A percentile compares a stretch with the other conserved stretches of the same genome.
Conservation (phyloP, 1,140 invertebrate genomes). For the Diabrotica virgifera region DNA sequence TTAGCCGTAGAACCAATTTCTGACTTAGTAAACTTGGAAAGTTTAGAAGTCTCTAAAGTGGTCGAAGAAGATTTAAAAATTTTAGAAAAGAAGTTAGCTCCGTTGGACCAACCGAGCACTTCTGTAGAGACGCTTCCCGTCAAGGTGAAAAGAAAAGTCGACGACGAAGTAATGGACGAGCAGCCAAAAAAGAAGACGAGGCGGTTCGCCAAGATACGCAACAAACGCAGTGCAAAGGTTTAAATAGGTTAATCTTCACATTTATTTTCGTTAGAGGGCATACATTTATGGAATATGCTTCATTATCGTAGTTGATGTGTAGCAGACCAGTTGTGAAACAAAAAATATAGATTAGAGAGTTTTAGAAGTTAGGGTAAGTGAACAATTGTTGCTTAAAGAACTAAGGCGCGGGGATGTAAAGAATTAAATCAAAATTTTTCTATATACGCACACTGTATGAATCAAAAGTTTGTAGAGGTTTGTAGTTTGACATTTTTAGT, state of each 20-base stretch:
- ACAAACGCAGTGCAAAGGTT: constrained; percentile 17
- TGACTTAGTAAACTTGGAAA: constrained; percentile 3
- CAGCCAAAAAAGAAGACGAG: constrained; percentile 14
- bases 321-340: constrained; percentile 20
- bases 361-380: constrained; percentile 10
- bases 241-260: constrained; percentile 8
- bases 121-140: constrained; percentile 5
- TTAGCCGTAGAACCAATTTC: not conserved
- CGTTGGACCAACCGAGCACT: constrained; percentile 8
- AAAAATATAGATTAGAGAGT: constrained; percentile 8
- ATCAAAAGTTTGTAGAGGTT: not conserved
- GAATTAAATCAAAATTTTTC: constrained; percentile 7
- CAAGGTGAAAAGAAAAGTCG: constrained; percentile 13
- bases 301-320: constrained; percentile 22
- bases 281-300: constrained; percentile 18
- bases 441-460: not conserved
- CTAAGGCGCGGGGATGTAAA: not conserved
- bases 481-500: too few species aligned
- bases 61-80: not conserved
- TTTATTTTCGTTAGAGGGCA: constrained; percentile 13
- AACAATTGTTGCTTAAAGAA: constrained; percentile 16
- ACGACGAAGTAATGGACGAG: constrained; percentile 9
- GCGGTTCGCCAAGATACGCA: constrained; percentile 15
- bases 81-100: constrained; percentile 1
- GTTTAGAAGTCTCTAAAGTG: not conserved